A percentile compares a stretch with the other conserved stretches of the same genome.
Conservation (phyloP, 2,888 invertebrate species). For the Unio pictorum region DNA sequence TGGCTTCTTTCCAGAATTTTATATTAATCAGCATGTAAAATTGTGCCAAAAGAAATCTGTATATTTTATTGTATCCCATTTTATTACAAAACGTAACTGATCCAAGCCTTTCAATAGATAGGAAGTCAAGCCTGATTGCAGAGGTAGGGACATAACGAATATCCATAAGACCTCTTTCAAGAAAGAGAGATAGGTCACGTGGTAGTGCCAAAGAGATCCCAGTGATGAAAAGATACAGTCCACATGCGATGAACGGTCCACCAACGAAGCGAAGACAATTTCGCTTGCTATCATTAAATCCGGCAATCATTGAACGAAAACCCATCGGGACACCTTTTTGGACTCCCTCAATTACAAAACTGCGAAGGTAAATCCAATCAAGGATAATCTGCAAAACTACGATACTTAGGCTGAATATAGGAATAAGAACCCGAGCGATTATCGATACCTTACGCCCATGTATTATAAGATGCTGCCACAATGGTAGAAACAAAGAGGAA, state of each 20-base stretch:
- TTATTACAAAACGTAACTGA: slow-evolving; percentile 7
- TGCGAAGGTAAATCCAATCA: slow-evolving; percentile 15
- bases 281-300: slow-evolving; percentile 19
- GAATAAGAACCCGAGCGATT: slow-evolving; percentile 14
- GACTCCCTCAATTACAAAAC: slow-evolving; percentile 22
- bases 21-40: slow-evolving; percentile 33
- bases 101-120: slow-evolving; percentile 15
- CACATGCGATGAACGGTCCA: slow-evolving; percentile 13
- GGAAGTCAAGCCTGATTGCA: slow-evolving; percentile 4
- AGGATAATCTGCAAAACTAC: slow-evolving; percentile 26
- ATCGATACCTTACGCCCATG: slow-evolving; percentile 3
- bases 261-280: slow-evolving; percentile 32
- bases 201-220: slow-evolving; percentile 18
- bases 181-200: slow-evolving; percentile 14
- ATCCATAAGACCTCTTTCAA: slow-evolving; percentile 16
- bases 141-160: slow-evolving; percentile 3
- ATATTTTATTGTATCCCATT: slow-evolving; percentile 22
- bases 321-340: slow-evolving; percentile 30
- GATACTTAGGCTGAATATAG: slow-evolving; percentile 16
- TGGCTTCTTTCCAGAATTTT: slow-evolving; percentile 27
- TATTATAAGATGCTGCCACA: not conserved
- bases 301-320: slow-evolving; percentile 34
- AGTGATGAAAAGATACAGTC: not conserved
- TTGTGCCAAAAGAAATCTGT: slow-evolving; percentile 17
- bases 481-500: too few relatives aligned